These are phyloP conservation scores for Beaufortia kweichowensis DNA, from an alignment of 2,113 vertebrate genomes.

Conservation along the genomic window DNA sequence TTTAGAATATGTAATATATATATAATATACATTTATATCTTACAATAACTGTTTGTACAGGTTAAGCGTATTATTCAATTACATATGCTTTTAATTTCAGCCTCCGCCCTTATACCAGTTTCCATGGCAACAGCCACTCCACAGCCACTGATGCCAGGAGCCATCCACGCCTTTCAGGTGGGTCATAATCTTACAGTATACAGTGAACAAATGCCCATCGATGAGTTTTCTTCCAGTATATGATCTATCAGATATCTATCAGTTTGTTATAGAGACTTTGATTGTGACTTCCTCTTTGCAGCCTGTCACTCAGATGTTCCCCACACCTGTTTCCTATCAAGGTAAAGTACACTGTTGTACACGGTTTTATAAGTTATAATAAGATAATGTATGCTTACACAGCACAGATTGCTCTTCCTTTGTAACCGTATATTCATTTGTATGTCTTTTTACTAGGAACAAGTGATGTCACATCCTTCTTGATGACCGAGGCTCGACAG, in stretches of 20 bases:
- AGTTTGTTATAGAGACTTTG: constrained; percentile 68
- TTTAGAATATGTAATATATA: background rate
- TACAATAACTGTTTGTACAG: no score
- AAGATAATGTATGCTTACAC: no score
- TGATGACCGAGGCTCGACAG: constrained; percentile 95
- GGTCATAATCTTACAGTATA: background rate
- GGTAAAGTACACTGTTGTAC: constrained; percentile 69
- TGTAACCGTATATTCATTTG: no score
- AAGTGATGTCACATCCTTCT: constrained; percentile 87
- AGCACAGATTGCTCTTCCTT: background rate
- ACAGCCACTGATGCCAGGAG: constrained; percentile 73
- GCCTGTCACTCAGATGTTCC: constrained; percentile 80
- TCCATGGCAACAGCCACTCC: constrained; percentile 68
- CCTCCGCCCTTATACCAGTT: constrained; percentile 81
- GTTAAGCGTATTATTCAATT: constrained; percentile 58
- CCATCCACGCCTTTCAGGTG: constrained; percentile 88
- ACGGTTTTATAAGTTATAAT: no score
- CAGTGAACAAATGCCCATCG: no score
- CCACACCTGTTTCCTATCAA: constrained; percentile 80
- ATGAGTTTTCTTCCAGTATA: no score
- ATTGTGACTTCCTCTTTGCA: constrained; percentile 78
- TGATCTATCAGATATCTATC: background rate
- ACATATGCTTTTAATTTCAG: constrained; percentile 65
- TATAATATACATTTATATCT: no score
- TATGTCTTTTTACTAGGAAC: constrained; percentile 67